Conservation (phyloP, 37 sponge, comb jelly and placozoan species). For the Tethya wilhelma region DNA sequence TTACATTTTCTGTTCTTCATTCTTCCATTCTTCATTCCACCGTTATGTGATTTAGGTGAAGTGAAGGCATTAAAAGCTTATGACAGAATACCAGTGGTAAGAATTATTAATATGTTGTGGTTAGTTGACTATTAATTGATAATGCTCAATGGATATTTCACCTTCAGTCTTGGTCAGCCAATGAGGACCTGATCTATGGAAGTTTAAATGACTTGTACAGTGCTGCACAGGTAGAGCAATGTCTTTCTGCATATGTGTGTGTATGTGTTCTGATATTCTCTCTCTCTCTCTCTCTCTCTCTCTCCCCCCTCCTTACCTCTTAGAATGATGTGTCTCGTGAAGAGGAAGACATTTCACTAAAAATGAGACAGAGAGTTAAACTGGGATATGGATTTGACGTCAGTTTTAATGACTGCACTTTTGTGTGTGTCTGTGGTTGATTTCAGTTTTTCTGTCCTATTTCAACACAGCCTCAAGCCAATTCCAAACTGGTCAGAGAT, state of each 20-base stretch:
- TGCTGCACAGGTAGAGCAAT: conserved; percentile 5
- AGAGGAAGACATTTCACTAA: conserved; percentile 60
- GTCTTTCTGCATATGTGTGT: too few relatives aligned
- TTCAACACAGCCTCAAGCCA: conserved; percentile 25
- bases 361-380: conserved; percentile 72
- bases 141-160: background rate
- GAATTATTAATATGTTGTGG: background rate
- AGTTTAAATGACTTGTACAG: conserved; percentile 4
- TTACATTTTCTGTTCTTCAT: background rate
- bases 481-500: conserved; percentile 23
- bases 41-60: conserved; percentile 12
- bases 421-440: background rate
- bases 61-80: conserved; percentile 38
- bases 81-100: conserved; percentile 62
- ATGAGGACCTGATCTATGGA: conserved; percentile 21
- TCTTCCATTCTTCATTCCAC: background rate
- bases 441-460: background rate
- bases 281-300: too few relatives aligned
- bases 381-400: conserved; percentile 80
- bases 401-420: background rate
- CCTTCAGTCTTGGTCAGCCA: conserved; percentile 34
- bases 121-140: background rate
- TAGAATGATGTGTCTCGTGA: too few relatives aligned
- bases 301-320: too few relatives aligned
- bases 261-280: too few relatives aligned